Evolutionary conservation across 2,797 vertebrate genomes (phyloP), one percentile per base, ranked within the genome.

Genomic region (Urophycis tenuis): DNA sequence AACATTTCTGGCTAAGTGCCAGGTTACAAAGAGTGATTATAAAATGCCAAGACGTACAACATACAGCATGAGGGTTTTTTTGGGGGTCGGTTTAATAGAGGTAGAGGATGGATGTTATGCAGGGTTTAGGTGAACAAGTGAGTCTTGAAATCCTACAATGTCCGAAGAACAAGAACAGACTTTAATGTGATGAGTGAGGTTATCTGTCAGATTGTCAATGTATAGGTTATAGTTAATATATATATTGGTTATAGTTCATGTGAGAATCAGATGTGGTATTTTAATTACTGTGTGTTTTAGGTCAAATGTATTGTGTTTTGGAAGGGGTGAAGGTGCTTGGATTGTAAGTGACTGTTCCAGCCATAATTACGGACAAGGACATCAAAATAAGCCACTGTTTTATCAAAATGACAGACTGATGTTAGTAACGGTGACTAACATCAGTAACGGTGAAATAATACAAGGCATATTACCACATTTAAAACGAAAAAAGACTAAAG

Each of bases 221-320:
- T 60, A 60, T 60, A 60, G 49, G 49, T 60, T 60, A 60, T 64
- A 64, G 60, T 64, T 64, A 8, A 64, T 64, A 67, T 19, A 71
- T 5, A 71, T 17, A 71, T 36, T 72, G 3, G n/a, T n/a, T 5
- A 72, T 72, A 11, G n/a, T n/a, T 5, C 10, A 72, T 72, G 32
- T 22, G 14, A 19, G 32, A 70, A 31, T 60, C 22, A 60, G n/a
- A 67, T 29, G n/a, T 67, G 60, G n/a, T n/a, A n/a, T n/a, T n/a
- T 72, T 22, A 22, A 2, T 72, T 9, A 9, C 32, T 72, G 9
- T 36, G 10, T 36, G 33, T 22, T 72, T 72, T 31, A 32, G 31
- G 31, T 17, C 1, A n/a, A 67, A 17, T 49, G 17, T 49, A 49
- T 49, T 49, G 17, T 3, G 41, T 49, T 49, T 49, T 19, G 15